Evolutionary conservation across 2,888 invertebrate species (phyloP).

Genomic region (Parapristionchus giblindavisi): DNA sequence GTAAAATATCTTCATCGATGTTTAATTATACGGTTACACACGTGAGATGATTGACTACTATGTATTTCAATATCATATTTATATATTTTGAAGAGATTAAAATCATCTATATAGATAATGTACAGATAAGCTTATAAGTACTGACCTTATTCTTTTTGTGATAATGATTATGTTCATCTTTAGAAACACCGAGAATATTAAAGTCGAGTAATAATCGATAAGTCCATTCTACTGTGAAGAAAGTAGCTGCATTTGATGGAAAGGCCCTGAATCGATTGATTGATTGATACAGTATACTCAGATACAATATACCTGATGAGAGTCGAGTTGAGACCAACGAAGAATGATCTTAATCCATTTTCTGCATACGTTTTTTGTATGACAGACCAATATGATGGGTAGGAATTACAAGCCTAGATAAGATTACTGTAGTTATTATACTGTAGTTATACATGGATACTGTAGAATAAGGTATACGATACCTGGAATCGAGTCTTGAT

Average conservation of each 20-base stretch:
- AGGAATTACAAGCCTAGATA: slow-evolving; percentile 69
- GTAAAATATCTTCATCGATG: too few relatives aligned
- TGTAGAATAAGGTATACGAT: too few relatives aligned
- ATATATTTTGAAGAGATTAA: too few relatives aligned
- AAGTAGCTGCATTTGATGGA: slow-evolving; percentile 90
- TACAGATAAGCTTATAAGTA: too few relatives aligned
- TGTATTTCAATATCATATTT: too few relatives aligned
- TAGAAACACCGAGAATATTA: slow-evolving; percentile 48
- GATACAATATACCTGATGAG: slow-evolving; percentile 70
- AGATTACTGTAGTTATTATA: not conserved
- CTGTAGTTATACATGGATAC: not conserved
- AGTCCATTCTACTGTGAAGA: slow-evolving; percentile 79
- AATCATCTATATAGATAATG: too few relatives aligned
- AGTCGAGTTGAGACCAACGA: slow-evolving; percentile 69
- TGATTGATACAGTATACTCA: slow-evolving; percentile 8
- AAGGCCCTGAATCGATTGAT: slow-evolving; percentile 78
- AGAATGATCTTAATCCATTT: slow-evolving; percentile 81
- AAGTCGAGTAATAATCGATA: slow-evolving; percentile 62
- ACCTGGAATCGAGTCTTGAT: slow-evolving; percentile 87
- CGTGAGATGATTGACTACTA: too few relatives aligned
- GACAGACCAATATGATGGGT: slow-evolving; percentile 81
- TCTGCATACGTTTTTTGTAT: slow-evolving; percentile 77
- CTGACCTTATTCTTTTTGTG: slow-evolving; percentile 9
- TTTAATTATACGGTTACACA: too few relatives aligned
- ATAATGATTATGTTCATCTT: slow-evolving; percentile 7